Evolutionary conservation across 2,797 vertebrate genomes (phyloP), one percentile per base, ranked within the genome.

Genomic region (Sarcophilus harrisii): DNA sequence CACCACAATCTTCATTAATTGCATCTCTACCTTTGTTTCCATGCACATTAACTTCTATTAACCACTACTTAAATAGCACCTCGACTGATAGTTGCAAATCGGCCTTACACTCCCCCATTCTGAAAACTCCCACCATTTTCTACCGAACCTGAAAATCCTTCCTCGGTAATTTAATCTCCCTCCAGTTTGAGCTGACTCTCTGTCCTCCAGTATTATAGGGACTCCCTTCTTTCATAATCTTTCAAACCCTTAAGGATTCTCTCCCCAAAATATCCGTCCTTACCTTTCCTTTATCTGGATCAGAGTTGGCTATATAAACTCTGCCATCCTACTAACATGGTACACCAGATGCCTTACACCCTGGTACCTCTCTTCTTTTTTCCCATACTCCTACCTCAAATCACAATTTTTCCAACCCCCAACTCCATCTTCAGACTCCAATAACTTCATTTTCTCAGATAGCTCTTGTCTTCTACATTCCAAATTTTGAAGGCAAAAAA

Each of bases 141-240:
- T 21, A 45, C 18, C 66, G 73, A 90, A 30, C 91, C n/a, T 92
- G 58, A 91, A 95, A 94, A 94, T 32, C 59, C 91, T 57, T 90
- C n/a, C 38, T 38, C 29, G 57, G 90, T 24, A 81, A 55, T 57
- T 90, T 93, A 60, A 91, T 58, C 21, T 62, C 59, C 59, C 54
- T 27, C n/a, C 38, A 45, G 8, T 28, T 90, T 38, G 62, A 58
- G 62, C 54, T 54, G 91, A 54, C 0, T 91, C 57, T 54, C 93
- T 90, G 49, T 94, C 18, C 3, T 58, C 57, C 45, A 59, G 45
- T 92, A 93, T 45, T 87, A 54, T 73, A 90, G 94, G 95, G 54
- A 73, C 91, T 87, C 91, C 93, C 52, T 54, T 5, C 52, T 52
- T 54, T 54, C 59, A 92, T 57, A 49, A 90, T 58, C 87, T 90